Evolutionary conservation across 1,140 invertebrate species (phyloP).

Genomic region (Drosophila pseudoobscura): DNA sequence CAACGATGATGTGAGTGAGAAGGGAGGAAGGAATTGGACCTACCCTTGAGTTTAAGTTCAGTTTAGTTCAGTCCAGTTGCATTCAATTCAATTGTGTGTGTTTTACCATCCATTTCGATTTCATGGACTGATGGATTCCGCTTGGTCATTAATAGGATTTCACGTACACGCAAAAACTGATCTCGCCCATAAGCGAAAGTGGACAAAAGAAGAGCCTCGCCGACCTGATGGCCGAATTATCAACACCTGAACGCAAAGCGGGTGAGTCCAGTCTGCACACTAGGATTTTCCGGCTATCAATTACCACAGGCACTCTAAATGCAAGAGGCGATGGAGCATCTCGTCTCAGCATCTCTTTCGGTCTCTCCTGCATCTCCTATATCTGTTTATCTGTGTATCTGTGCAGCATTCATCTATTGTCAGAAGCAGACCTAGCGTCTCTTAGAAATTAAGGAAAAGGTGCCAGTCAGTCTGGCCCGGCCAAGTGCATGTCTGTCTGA

Average conservation of each 20-base stretch:
- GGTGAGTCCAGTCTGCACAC: slow-evolving; percentile 55
- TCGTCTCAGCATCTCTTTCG: slow-evolving; percentile 9
- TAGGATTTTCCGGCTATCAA: slow-evolving; percentile 52
- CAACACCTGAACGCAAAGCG: slow-evolving; percentile 77
- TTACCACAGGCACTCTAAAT: slow-evolving; percentile 40
- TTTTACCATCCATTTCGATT: no score
- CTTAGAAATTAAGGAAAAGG: slow-evolving; percentile 62
- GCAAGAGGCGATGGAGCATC: slow-evolving; percentile 1
- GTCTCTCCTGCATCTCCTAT: not conserved
- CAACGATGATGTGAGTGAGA: slow-evolving; percentile 84
- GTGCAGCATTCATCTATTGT: slow-evolving; percentile 8
- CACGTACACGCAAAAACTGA: slow-evolving; percentile 89
- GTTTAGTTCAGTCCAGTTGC: not conserved
- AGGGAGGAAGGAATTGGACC: not conserved
- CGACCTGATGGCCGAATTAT: slow-evolving; percentile 89
- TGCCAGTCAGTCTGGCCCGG: slow-evolving; percentile 76
- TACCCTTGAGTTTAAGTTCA: not conserved
- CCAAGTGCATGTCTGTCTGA: slow-evolving; percentile 60
- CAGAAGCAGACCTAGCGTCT: slow-evolving; percentile 46
- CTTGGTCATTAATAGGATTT: slow-evolving; percentile 84
- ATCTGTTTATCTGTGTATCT: not conserved
- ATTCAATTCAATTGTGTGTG: no score
- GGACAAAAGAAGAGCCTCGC: slow-evolving; percentile 89
- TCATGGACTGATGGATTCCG: slow-evolving; percentile 7
- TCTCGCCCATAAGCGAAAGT: slow-evolving; percentile 89